Conservation (phyloP, 2,888 invertebrate genomes). For the Thymelicus acteon region DNA sequence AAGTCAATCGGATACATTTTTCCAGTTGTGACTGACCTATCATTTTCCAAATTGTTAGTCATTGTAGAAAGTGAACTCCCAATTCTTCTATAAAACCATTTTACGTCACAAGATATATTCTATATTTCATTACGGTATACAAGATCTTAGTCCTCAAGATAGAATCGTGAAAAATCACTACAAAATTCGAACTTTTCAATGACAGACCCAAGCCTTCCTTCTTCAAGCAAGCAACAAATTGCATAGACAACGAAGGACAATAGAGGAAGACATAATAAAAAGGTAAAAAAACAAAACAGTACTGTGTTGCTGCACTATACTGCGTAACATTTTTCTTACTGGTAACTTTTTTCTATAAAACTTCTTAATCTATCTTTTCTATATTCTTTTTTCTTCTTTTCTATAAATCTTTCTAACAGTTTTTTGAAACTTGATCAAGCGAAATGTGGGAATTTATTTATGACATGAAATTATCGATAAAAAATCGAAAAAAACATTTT, state of each 20-base stretch:
- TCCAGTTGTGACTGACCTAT: conserved; percentile 81
- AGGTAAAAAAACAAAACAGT: conserved; percentile 40
- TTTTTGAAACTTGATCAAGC: too few relatives aligned
- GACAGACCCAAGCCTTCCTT: conserved; percentile 42
- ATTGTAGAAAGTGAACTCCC: conserved; percentile 54
- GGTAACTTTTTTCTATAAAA: too few relatives aligned
- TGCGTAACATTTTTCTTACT: neutral
- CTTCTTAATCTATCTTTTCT: too few relatives aligned
- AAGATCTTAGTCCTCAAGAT: neutral
- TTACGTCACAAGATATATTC: conserved; percentile 12
- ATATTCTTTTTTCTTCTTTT: too few relatives aligned
- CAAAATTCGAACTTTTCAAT: conserved; percentile 47
- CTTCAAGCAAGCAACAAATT: conserved; percentile 36
- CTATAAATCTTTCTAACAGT: too few relatives aligned
- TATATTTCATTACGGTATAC: conserved; percentile 26
- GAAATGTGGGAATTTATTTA: too few relatives aligned
- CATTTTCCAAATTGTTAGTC: conserved; percentile 81
- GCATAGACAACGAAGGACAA: conserved; percentile 31
- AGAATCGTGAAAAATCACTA: conserved; percentile 29
- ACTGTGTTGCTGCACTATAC: conserved; percentile 19
- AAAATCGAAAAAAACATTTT: too few relatives aligned
- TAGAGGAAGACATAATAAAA: conserved; percentile 18
- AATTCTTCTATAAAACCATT: conserved; percentile 15
- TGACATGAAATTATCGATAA: too few relatives aligned
- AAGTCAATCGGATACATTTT: conserved; percentile 85